These are phyloP conservation scores for Sinodicranocentrus sp. DNA, from an alignment of 2,888 invertebrate species.

Conservation along the genomic window DNA sequence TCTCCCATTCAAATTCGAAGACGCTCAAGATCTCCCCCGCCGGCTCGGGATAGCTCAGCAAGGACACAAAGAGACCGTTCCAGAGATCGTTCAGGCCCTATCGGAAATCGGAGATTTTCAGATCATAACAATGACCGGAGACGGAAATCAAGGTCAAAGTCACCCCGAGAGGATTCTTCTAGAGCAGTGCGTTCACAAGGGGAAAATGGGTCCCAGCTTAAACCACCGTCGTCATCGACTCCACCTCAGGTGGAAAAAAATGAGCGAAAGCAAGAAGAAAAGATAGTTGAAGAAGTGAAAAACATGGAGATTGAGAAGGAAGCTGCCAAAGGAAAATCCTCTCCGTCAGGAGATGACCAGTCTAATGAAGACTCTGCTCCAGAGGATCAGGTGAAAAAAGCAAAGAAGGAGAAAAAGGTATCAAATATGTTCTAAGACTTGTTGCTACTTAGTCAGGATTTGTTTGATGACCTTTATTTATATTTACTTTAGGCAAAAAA, in stretches of 20 bases:
- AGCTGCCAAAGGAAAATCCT: slow-evolving; percentile 77
- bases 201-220: slow-evolving; percentile 73
- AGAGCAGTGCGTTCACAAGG: slow-evolving; percentile 75
- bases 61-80: slow-evolving; percentile 64
- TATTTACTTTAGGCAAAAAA: slow-evolving; percentile 79
- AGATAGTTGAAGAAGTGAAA: slow-evolving; percentile 74
- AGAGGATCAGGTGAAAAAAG: slow-evolving; percentile 45
- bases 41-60: slow-evolving; percentile 71
- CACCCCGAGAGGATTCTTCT: too few relatives aligned
- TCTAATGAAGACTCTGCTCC: slow-evolving; percentile 54
- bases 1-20: slow-evolving; percentile 18
- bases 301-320: slow-evolving; percentile 78
- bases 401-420: slow-evolving; percentile 59
- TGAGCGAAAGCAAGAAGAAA: slow-evolving; percentile 31
- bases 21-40: slow-evolving; percentile 15
- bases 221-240: slow-evolving; percentile 77
- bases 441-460: background rate
- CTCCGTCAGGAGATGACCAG: slow-evolving; percentile 38
- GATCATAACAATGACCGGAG: slow-evolving; percentile 72
- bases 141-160: slow-evolving; percentile 59
- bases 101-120: slow-evolving; percentile 25
- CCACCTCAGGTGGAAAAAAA: slow-evolving; percentile 51
- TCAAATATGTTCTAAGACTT: background rate
- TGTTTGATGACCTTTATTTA: background rate
- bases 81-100: slow-evolving; percentile 34